Evolutionary conservation across 2,113 vertebrate genomes (phyloP), one percentile per base, ranked within the genome.

Genomic region (Megalops atlanticus): DNA sequence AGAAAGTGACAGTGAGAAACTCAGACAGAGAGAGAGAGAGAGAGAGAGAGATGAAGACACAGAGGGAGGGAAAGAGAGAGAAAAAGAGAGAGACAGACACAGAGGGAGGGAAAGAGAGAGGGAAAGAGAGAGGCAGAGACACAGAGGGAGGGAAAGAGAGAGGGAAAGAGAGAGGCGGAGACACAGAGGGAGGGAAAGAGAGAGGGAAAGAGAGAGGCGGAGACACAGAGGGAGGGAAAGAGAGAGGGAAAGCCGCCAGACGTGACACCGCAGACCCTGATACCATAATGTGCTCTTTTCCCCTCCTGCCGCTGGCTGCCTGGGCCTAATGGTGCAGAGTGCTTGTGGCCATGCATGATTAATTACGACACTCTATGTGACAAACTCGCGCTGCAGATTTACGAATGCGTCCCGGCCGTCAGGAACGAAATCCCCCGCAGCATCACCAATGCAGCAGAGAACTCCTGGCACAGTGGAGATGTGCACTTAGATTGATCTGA

Each of bases 231-330:
- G 47, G 18, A 16, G 18, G 12, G 18, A 54, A 54, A 64, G n/a
- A 64, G n/a, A n/a, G n/a, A 31, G 58, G 11, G 58, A 5, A n/a
- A 21, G n/a, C n/a, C n/a, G n/a, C n/a, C n/a, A n/a, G n/a, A n/a
- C 35, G 31, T 47, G 77, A 47, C 35, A 21, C 35, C 14, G 58
- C 12, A 31, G 47, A 35, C 75, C 40, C 15, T 10, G 36, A 39
- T 33, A n/a, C 24, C 64, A 83, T 78, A 83, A 77, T 45, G 73
- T 49, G 35, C 80, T 79, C 58, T 52, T 83, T 75, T 83, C 81
- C 78, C 70, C 78, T 79, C 52, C 76, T 84, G 35, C 38, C 16
- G 21, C 35, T 38, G 74, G n/a, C 39, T 43, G 74, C 10, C 40
- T 82, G 77, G 76, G 40, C 45, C 69, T 83, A 74, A 74, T 76